Base-by-base conservation (phyloP, 2,888 invertebrate genomes). In the Pardosa pseudoannulata region DNA sequence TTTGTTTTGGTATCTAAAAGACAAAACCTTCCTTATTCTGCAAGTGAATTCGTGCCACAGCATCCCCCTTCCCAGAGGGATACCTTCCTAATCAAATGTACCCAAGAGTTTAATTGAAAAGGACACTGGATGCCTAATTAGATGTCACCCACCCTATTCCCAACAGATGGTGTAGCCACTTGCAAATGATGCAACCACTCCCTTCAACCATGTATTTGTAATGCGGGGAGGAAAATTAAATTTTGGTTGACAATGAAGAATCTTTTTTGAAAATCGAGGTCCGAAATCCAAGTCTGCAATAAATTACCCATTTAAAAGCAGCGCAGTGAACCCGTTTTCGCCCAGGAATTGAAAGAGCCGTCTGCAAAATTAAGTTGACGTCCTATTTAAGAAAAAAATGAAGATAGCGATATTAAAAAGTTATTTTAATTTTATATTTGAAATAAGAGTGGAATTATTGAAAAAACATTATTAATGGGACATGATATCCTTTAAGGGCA, bases 21-120 rank as follows among this genome's bases (percentile, higher is more conserved):
- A n/a, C n/a, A 56, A 56, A 56, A 23, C 23, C 56, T 19, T 16
- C 16, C 23, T 16, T 23, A 56, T 56, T 19, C 23, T 23, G 11
- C 56, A n/a, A 56, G 3, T 5, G 6, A 56, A 23, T 3, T 1
- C 3, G 11, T 16, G 23, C n/a, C 6, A 56, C 16, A 19, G n/a
- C 23, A 56, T 56, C 56, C 23, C 23, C 11, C 56, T 56, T 23
- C 56, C 56, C 56, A 23, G 5, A 16, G 56, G 56, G 11, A n/a
- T 56, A 56, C 56, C 56, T 56, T 23, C 5, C 56, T 56, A 56
- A 56, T 56, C 56, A 56, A 56, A 56, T 56, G 56, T 23, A 56
- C 56, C 56, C 56, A 56, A 3, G 56, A 56, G 56, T 23, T 56
- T 56, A 56, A 56, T 56, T 56, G 56, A 56, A 56, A 56, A 56